Evolutionary conservation across 2,888 invertebrate genomes (phyloP), one percentile per base, ranked within the genome.

Genomic region (Volucella inflata): DNA sequence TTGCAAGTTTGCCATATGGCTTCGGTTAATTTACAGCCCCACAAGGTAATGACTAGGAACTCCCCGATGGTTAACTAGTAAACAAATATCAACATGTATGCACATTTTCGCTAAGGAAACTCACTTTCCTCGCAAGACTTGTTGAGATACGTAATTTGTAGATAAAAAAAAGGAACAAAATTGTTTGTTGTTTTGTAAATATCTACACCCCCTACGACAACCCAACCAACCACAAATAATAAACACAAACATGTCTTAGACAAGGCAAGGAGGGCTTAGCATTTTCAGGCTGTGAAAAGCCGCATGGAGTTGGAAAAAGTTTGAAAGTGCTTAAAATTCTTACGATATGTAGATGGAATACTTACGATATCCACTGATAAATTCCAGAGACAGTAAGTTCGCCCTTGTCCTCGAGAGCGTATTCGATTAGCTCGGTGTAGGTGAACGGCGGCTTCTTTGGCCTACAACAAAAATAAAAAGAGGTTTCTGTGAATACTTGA

Each of bases 311-410:
- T 53, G n/a, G 8, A 12, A 11, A 67, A 44, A 42, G 42, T 62
- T 84, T 57, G 8, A 40, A 79, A 68, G 65, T 71, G 21, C 42
- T 71, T 76, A 62, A 60, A 76, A 80, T 80, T 81, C 76, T 85
- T 77, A 72, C 55, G 55, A 76, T 48, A 57, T 85, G 81, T 85
- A 81, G 81, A 85, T 85, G 64, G 65, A 80, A 81, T 89, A 96
- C 97, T 97, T 93, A 97, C 97, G 97, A 97, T 90, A 98, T 97
- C 97, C 97, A 97, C 89, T 96, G 96, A 92, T 98, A 98, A 89
- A 98, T 97, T 71, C 96, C 97, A 8, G 97, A 97, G 44, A 97
- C 97, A 0, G 97, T 97, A 87, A 98, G 92, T 92, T 97, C 96
- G 71, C 97, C 96, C 89, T 95, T 96, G 91, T 97, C 97, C 88